Base-by-base conservation (phyloP, 2,888 invertebrate species). In the Phymatocera aterrima region DNA sequence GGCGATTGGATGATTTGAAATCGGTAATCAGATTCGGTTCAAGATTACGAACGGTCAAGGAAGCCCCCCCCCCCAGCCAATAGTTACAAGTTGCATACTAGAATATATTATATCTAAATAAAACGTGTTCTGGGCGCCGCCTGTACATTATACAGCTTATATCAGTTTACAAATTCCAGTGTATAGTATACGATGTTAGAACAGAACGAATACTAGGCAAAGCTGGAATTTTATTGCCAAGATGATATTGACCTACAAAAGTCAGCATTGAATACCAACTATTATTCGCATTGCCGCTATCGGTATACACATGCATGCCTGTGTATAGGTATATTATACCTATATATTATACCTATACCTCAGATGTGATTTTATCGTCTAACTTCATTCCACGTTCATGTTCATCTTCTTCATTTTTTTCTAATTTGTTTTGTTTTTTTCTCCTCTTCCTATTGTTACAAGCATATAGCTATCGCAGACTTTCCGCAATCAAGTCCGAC, bases 171-270 rank as follows among this genome's bases (percentile, higher is more conserved):
- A 10, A 3, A n/a, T n/a, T n/a, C n/a, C n/a, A 6, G 3, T 46
- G n/a, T 8, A 46, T 46, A 46, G 12, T 10, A 15, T 24, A 24
- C 24, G 24, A 57, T 57, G 28, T 57, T 57, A 57, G 28, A 57
- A 57, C 28, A 37, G 61, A 43, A 43, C 8, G 8, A 12, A 43
- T 18, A n/a, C 18, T 15, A 68, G 46, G 46, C 24, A 68, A 68
- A 43, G 65, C 15, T 72, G 72, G n/a, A 0, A 72, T 72, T 72
- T 72, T 72, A 72, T 51, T 34, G 5, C 72, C 51, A 51, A 31
- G 51, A 72, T 72, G 72, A 72, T 72, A 72, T 72, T 72, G 72
- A 72, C 72, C 72, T 51, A 72, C 72, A 72, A 72, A 72, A 48
- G 72, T 18, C 72, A 72, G 72, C 72, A 72, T 72, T 72, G 72